Evolutionary conservation across 2,888 invertebrate genomes (phyloP).

Genomic region (Heliconius charithonia): DNA sequence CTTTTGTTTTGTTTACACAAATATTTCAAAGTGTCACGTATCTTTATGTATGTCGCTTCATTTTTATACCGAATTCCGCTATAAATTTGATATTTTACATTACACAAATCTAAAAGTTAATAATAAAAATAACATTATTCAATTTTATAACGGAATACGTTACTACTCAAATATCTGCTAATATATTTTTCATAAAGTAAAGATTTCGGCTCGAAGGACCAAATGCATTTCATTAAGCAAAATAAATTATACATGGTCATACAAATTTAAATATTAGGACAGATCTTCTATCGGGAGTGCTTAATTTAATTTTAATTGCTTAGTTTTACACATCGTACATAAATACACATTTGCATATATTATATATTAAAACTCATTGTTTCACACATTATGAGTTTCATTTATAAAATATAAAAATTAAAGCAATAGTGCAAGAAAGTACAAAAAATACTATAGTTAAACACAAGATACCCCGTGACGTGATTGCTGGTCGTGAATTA

Average conservation of each 20-base stretch:
- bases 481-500: not conserved
- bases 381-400: too few relatives aligned
- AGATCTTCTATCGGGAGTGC: not conserved
- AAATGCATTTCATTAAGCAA: constrained; percentile 1
- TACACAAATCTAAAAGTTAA: not conserved
- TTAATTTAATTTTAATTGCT: not conserved
- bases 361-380: not conserved
- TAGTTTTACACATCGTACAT: not conserved
- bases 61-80: constrained; percentile 21
- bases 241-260: not conserved
- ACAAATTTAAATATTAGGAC: not conserved
- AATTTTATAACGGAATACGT: constrained; percentile 31
- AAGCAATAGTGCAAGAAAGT: too few relatives aligned
- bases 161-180: constrained; percentile 25
- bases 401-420: too few relatives aligned
- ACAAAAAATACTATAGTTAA: too few relatives aligned
- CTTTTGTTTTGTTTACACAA: constrained; percentile 57
- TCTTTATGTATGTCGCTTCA: constrained; percentile 38
- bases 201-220: constrained; percentile 27
- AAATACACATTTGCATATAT: not conserved
- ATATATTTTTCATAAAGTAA: constrained; percentile 1
- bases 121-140: not conserved
- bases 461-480: too few relatives aligned
- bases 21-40: constrained; percentile 31
- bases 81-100: constrained; percentile 22